phyloP scores from a whole-genome alignment of 2,797 vertebrate species.

The Telmatherina bonti region DNA sequence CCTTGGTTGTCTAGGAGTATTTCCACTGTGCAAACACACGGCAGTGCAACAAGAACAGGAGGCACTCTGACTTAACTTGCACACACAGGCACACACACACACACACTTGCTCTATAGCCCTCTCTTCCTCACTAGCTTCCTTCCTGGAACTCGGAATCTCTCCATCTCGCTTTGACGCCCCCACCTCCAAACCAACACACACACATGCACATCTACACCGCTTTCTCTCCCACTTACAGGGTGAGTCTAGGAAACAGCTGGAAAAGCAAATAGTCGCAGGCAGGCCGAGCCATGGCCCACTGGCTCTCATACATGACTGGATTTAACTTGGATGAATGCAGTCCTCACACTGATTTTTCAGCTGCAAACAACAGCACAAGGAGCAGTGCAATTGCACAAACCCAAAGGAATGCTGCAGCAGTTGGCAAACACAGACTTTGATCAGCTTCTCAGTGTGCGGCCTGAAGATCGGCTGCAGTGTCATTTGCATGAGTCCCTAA shows the following conservation, averaged over 20 bases:
- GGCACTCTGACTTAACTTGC: constrained; percentile 44
- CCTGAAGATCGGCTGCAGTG: constrained; percentile 50
- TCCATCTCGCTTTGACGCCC: constrained; percentile 48
- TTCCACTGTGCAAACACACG: constrained; percentile 61
- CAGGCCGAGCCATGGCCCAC: constrained; percentile 60
- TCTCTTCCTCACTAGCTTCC: constrained; percentile 55
- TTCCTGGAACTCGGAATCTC: constrained; percentile 53
- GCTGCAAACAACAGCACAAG: constrained; percentile 60
- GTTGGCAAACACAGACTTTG: constrained; percentile 61
- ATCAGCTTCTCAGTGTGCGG: constrained; percentile 51
- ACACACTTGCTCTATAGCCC: constrained; percentile 24
- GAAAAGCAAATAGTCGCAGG: constrained; percentile 80
- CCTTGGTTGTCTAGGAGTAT: constrained; percentile 42
- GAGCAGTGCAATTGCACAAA: constrained; percentile 60
- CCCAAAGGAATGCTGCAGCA: constrained; percentile 62
- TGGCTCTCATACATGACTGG: constrained; percentile 72
- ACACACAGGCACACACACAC: constrained; percentile 28
- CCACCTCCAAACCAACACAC: constrained; percentile 42
- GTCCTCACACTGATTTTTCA: constrained; percentile 71
- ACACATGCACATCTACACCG: constrained; percentile 33
- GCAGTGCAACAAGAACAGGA: constrained; percentile 43
- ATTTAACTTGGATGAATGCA: constrained; percentile 74
- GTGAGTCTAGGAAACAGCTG: constrained; percentile 79
- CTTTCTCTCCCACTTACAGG: constrained; percentile 65
- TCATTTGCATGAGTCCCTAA: constrained; percentile 36